Conservation (phyloP, 2,113 vertebrate species). For the Phasianus colchicus region DNA sequence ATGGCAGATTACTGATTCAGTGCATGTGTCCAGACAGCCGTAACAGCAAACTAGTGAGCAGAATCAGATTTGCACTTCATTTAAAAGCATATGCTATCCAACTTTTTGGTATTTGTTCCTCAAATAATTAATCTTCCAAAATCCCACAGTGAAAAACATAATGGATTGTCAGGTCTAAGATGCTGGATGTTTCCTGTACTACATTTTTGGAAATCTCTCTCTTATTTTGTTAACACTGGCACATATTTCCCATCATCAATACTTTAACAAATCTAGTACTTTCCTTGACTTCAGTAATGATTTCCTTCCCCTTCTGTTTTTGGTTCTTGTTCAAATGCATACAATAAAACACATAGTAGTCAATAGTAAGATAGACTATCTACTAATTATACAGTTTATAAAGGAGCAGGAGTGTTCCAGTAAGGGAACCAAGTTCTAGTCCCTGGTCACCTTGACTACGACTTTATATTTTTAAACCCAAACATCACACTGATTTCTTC, state of each 20-base stretch:
- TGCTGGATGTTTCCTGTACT: not conserved
- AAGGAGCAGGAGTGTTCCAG: not conserved
- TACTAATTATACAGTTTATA: not conserved
- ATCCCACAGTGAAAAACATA: not conserved
- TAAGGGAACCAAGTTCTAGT: not conserved
- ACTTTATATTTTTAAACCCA: not conserved
- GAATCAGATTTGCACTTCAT: conserved; percentile 18
- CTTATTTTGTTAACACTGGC: not conserved
- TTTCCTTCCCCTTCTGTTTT: not conserved
- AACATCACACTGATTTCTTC: not conserved
- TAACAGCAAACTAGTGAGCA: not conserved
- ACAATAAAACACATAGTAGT: not conserved
- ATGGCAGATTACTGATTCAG: conserved; percentile 65
- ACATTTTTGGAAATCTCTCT: not conserved
- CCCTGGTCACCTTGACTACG: not conserved
- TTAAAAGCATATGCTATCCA: not conserved
- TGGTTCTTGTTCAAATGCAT: not conserved
- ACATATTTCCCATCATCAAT: not conserved
- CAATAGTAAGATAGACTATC: accelerated
- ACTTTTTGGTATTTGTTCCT: not conserved
- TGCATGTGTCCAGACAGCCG: conserved; percentile 15
- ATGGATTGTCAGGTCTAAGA: not conserved
- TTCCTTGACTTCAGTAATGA: not conserved
- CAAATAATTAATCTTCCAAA: not conserved
- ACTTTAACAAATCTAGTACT: not conserved